A percentile compares a stretch with the other conserved stretches of the same genome.
These are phyloP conservation scores for Halictus ligatus DNA, from an alignment of 2,888 invertebrate genomes.

Conservation along the genomic window DNA sequence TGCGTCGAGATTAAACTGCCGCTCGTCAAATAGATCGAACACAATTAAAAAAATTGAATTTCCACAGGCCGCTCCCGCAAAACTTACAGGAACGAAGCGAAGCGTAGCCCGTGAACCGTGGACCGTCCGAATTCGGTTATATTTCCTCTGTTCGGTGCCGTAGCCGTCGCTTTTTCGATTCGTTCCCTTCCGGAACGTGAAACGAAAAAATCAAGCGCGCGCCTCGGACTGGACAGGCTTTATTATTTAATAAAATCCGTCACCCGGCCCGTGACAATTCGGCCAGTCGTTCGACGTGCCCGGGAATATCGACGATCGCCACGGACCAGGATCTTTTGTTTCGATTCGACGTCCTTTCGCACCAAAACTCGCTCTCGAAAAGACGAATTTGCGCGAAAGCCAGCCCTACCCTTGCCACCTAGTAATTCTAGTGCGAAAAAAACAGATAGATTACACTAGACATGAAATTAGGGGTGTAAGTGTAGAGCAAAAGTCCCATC, in stretches of 20 bases:
- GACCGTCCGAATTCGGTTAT: slow-evolving; percentile 42
- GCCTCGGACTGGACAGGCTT: slow-evolving; percentile 44
- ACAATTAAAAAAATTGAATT: slow-evolving; percentile 62
- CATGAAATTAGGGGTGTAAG: not conserved
- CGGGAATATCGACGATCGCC: slow-evolving; percentile 21
- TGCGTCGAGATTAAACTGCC: slow-evolving; percentile 47
- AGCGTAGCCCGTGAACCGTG: not conserved
- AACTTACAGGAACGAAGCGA: slow-evolving; percentile 6
- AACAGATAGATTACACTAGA: not conserved
- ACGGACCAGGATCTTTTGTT: not conserved
- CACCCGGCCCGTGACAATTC: slow-evolving; percentile 41
- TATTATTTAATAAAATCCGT: slow-evolving; percentile 65
- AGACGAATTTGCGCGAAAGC: not conserved
- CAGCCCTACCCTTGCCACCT: not conserved
- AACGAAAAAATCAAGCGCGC: slow-evolving; percentile 11
- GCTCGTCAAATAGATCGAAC: slow-evolving; percentile 42
- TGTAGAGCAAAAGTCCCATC: too few relatives aligned
- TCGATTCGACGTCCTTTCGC: not conserved
- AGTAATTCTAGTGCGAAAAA: not conserved
- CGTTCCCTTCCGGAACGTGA: slow-evolving; percentile 16
- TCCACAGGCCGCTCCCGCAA: slow-evolving; percentile 10
- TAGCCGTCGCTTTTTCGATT: slow-evolving; percentile 27
- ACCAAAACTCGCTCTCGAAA: not conserved
- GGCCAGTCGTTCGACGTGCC: slow-evolving; percentile 24
- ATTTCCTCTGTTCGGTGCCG: slow-evolving; percentile 31